Evolutionary conservation across 1,140 invertebrate genomes (phyloP), one percentile per base, ranked within the genome.

Genomic region (Drosophila funebris): DNA sequence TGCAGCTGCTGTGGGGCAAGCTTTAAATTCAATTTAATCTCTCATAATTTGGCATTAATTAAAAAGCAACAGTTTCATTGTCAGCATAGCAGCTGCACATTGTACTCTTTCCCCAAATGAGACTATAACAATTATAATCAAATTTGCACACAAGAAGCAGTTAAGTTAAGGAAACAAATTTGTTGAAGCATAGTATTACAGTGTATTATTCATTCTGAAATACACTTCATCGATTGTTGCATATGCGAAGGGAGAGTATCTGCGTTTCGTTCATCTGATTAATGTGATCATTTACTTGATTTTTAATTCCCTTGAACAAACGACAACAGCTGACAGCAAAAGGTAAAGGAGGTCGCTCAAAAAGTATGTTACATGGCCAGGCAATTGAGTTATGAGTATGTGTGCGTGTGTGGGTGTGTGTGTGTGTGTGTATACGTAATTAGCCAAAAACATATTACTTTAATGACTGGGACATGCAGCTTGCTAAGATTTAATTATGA

Each of bases 401-500:
- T 24, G 22, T 22, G 27, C 24, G 39, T 53, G 54, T 11, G 18
- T 11, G 22, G 16, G 56, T 61, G 39, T 37, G 41, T 33, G 27
- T 29, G 13, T 22, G 53, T 52, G 58, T 44, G 29, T 67, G 69
- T 52, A 36, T 62, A 43, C 46, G 74, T 77, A 77, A 77, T 77
- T 77, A 74, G 71, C 58, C 57, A 69, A 77, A 73, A 77, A 72
- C 74, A 77, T 77, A 77, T 77, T 77, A 77, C 74, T 74, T 77
- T 77, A 77, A 73, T 74, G 71, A 69, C 74, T 50, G 56, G 64
- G 20, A 68, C 58, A 58, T 57, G 74, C 71, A 69, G 71, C 58
- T 57, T 69, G 48, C 61, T 54, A 62, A 68, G 70, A 68, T 76
- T 73, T 73, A 41, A 77, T 69, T 60, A 77, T 73, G 64, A 61